phyloP scores from a whole-genome alignment of 30 jellyfish, hydroid and myxozoan genomes.

The Chironex yamaguchii region DNA sequence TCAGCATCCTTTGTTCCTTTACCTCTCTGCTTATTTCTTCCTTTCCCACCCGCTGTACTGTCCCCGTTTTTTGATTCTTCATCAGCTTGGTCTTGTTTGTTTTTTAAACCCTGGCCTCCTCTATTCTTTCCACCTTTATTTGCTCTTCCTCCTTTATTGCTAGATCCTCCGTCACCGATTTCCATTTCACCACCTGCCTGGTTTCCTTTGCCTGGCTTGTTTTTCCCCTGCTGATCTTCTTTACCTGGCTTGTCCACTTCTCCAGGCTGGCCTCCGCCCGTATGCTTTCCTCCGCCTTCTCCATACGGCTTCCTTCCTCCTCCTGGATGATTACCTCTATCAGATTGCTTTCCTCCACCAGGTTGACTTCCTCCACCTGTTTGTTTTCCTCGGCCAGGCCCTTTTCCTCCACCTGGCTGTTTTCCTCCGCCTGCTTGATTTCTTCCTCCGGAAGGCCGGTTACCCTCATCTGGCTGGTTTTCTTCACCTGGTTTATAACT shows the following conservation, averaged over 20 bases:
- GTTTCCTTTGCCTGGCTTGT: no score
- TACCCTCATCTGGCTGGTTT: neutral
- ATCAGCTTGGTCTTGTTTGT: neutral
- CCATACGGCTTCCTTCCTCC: neutral
- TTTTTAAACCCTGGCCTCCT: neutral
- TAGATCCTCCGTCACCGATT: neutral
- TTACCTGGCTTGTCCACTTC: neutral
- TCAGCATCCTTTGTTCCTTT: neutral
- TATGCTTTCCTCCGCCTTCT: neutral
- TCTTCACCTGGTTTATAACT: neutral
- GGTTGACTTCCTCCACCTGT: conserved; percentile 32
- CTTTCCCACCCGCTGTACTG: neutral
- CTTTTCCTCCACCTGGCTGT: neutral
- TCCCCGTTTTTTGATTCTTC: neutral
- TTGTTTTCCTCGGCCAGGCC: conserved; percentile 24
- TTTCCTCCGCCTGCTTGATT: conserved; percentile 34
- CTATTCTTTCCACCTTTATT: neutral
- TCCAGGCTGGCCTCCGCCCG: no score
- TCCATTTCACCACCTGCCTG: no score
- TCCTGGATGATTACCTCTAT: neutral
- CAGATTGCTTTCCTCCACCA: conserved; percentile 10
- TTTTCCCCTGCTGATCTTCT: neutral
- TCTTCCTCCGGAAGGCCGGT: conserved; percentile 1
- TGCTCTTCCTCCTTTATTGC: neutral
- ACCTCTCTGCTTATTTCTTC: neutral